Conservation (phyloP, 2,888 invertebrate species). For the Acronicta leporina region DNA sequence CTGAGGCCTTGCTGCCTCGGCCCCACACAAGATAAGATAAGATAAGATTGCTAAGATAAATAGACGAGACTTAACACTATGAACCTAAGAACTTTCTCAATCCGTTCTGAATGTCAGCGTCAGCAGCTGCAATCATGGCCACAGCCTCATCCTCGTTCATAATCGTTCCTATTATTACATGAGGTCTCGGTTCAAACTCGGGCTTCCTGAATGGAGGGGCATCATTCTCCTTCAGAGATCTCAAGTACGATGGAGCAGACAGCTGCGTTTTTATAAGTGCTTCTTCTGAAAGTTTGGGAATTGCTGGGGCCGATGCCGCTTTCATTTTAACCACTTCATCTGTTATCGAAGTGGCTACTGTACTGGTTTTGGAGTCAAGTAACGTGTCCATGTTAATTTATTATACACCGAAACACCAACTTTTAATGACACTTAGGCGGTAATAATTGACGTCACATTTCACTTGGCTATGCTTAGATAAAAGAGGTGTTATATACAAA, state of each 20-base stretch:
- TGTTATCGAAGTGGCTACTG: conserved; percentile 4
- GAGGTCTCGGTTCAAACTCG: conserved; percentile 60
- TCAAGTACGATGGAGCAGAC: conserved; percentile 80
- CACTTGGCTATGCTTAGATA: no score
- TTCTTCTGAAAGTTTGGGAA: conserved; percentile 42
- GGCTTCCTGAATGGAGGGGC: conserved; percentile 76
- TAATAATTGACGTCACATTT: no score
- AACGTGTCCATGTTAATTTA: conserved; percentile 47
- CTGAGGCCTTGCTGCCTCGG: no score
- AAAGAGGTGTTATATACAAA: no score
- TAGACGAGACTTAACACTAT: neutral
- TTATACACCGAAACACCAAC: no score
- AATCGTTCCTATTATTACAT: conserved; percentile 67
- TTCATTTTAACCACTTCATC: conserved; percentile 44
- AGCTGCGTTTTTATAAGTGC: conserved; percentile 62
- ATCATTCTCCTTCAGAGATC: conserved; percentile 75
- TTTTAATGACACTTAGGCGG: no score
- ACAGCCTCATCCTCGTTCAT: conserved; percentile 72
- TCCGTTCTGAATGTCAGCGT: conserved; percentile 60
- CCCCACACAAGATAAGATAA: no score
- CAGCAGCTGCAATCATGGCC: conserved; percentile 71
- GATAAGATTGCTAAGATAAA: no score
- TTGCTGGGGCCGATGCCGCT: conserved; percentile 66
- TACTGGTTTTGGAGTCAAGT: conserved; percentile 43
- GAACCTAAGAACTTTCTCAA: conserved; percentile 69